Evolutionary conservation across 1,140 invertebrate species (phyloP), one percentile per base, ranked within the genome.

Genomic region (Drosophila simulans): DNA sequence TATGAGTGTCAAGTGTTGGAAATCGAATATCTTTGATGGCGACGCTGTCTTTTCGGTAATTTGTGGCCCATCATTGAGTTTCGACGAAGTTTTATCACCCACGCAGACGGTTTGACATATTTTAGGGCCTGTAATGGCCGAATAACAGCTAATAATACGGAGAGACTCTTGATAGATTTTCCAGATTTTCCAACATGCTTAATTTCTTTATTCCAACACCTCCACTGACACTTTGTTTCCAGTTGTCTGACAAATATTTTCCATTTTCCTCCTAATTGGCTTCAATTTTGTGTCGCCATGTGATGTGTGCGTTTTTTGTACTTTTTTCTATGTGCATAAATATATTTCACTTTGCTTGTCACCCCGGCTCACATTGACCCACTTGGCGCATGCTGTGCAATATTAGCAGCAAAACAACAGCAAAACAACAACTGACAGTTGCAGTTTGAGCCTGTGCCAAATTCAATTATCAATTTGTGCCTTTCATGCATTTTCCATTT

Each of bases 391-490:
- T 43, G 48, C 73, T 65, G 57, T 55, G 49, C 11, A 31, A 59
- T 22, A 62, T 34, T 59, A 42, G 42, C 45, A 35, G 40, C 60
- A 54, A 49, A 25, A 49, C 40, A 49, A n/a, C 54, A 68, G 52
- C 54, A 31, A 8, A 31, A 10, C 8, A 31, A 31, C 8, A 31
- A 31, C 31, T 31, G 31, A 8, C 31, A 31, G 31, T 31, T 88
- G 79, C 83, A 88, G 69, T 88, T 79, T 82, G 65, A 82, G 83
- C 65, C 70, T 65, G 79, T 86, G 83, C 83, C 83, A 83, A 86
- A 86, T 77, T 83, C 79, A 88, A 86, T 86, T 86, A 86, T 86
- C 83, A 86, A 86, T 86, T 86, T 86, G 75, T 39, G 66, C 83
- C 62, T 78, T 88, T 79, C 76, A 68, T 56, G 55, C 66, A 77